phyloP scores from a whole-genome alignment of 2,113 vertebrate genomes.

The Tretioscincus oriximinensis region DNA sequence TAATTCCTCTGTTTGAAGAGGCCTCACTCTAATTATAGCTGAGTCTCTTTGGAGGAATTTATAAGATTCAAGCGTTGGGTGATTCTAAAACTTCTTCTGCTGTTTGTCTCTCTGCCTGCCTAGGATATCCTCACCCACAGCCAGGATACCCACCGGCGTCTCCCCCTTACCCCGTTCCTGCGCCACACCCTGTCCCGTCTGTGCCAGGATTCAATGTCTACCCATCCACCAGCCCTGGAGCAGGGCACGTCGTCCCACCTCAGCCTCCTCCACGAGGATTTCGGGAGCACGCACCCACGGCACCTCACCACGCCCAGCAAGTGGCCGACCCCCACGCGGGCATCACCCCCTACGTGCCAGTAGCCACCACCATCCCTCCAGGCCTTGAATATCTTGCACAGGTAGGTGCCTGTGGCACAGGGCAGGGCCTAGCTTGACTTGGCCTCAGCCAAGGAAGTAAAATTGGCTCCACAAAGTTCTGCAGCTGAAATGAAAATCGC shows the following conservation, averaged over 20 bases:
- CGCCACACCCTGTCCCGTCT: conserved; percentile 24
- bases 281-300: background rate
- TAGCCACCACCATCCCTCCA: background rate
- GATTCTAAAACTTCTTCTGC: background rate
- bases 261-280: conserved; percentile 66
- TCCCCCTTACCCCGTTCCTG: conserved; percentile 64
- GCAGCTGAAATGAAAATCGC: too few relatives aligned
- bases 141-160: conserved; percentile 38
- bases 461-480: too few relatives aligned
- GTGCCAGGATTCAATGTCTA: conserved; percentile 39
- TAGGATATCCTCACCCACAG: conserved; percentile 70
- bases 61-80: background rate
- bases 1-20: too few relatives aligned
- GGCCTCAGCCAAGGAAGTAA: too few relatives aligned
- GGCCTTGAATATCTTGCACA: background rate
- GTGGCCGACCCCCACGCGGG: background rate
- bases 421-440: background rate
- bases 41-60: background rate
- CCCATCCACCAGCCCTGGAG: background rate
- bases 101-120: background rate
- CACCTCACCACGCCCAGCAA: conserved; percentile 1
- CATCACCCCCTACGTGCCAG: background rate
- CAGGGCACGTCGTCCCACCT: conserved; percentile 18
- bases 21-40: too few relatives aligned
- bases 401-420: background rate